Percentiles rank a stretch among this genome's conserved stretches.
Conservation (phyloP, 2,113 vertebrate genomes). For the Fukomys damarensis region DNA sequence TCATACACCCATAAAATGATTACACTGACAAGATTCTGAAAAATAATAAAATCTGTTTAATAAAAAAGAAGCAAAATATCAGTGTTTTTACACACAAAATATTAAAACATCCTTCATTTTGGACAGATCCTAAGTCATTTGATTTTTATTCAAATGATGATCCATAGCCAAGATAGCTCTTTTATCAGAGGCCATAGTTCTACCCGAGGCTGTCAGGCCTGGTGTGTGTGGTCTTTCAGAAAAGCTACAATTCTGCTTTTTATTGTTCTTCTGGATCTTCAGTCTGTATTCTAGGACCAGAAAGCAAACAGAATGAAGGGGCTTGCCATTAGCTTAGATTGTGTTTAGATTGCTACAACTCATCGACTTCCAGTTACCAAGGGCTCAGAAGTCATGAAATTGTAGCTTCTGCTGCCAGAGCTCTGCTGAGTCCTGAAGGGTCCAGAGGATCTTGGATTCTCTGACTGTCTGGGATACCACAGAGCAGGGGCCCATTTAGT, state of each 20-base stretch:
- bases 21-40: conserved; percentile 75
- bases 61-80: conserved; percentile 81
- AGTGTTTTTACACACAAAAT: conserved; percentile 77
- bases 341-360: background rate
- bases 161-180: background rate
- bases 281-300: background rate
- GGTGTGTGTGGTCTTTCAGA: background rate
- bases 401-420: background rate
- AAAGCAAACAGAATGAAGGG: background rate
- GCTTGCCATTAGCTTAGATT: background rate
- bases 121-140: conserved; percentile 80
- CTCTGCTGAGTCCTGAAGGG: background rate
- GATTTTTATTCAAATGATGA: conserved; percentile 75
- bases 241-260: background rate
- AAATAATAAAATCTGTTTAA: conserved; percentile 83
- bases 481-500: background rate
- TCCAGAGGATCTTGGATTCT: background rate
- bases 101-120: conserved; percentile 80
- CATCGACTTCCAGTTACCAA: background rate
- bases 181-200: background rate
- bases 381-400: background rate
- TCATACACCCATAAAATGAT: conserved; percentile 75
- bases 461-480: background rate
- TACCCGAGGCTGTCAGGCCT: background rate
- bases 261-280: background rate